Percentiles rank a stretch among this genome's conserved stretches.
Conservation (phyloP, 1,140 invertebrate genomes). For the Brachionus angularis region DNA sequence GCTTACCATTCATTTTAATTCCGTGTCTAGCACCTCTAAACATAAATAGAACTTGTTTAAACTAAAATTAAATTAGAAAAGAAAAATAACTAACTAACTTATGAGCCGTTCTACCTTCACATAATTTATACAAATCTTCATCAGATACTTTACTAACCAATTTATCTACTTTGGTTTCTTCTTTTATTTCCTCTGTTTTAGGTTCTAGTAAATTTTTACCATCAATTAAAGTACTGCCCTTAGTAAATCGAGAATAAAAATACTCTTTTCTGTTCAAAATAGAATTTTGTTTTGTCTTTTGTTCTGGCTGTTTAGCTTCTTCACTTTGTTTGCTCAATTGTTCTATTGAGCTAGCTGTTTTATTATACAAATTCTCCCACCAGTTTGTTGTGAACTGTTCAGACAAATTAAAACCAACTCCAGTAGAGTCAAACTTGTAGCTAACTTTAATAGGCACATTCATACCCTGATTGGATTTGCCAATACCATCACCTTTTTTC, state of each 20-base stretch:
- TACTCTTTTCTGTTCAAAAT: conserved; percentile 12
- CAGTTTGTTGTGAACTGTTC: conserved; percentile 41
- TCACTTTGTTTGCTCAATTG: neutral
- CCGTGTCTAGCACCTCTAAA: conserved; percentile 55
- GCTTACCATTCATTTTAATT: conserved; percentile 54
- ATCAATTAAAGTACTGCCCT: conserved; percentile 1
- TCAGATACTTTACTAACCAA: conserved; percentile 61
- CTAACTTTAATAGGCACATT: neutral
- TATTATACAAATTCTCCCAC: conserved; percentile 37
- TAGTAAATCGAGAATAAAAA: conserved; percentile 24
- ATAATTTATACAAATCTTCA: conserved; percentile 72
- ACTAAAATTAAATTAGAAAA: conserved; percentile 6
- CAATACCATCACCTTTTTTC: conserved; percentile 42
- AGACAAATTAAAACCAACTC: conserved; percentile 29
- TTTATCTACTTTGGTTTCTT: neutral
- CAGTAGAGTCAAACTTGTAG: neutral
- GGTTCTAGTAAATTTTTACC: neutral
- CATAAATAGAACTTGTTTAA: conserved; percentile 18
- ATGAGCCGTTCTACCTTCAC: conserved; percentile 72
- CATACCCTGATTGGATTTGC: conserved; percentile 22
- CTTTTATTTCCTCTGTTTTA: conserved; percentile 7
- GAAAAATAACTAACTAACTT: conserved; percentile 61
- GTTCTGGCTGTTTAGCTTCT: neutral
- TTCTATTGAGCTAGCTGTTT: neutral
- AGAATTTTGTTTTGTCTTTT: neutral